Base-by-base conservation (phyloP, 2,113 vertebrate genomes). In the Lepus timidus region DNA sequence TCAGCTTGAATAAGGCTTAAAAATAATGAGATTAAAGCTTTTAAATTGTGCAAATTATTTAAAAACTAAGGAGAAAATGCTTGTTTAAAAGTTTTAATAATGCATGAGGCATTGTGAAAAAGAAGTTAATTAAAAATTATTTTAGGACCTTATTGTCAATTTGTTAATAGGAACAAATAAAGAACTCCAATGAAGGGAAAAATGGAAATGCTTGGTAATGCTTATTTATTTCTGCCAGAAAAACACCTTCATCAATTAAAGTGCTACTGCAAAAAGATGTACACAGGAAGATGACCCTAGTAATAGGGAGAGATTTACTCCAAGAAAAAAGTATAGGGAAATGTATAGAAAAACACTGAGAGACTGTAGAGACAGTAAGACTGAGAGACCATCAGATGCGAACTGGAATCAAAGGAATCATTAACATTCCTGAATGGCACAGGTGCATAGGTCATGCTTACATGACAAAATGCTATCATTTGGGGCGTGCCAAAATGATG, bases 61-160 rank as follows among this genome's bases (percentile, higher is more conserved):
- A 33, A 88, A 27, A 61, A 67, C 93, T 78, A 88, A 9, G 67
- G 39, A 36, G 67, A 51, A 44, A 71, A 58, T n/a, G 16, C 16
- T n/a, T 31, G 68, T 58, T 44, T 22, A 55, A 74, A 85, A 27
- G n/a, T 4, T 74, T 82, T 68, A 85, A 58, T 76, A 81, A 73
- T 78, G 62, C 31, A 71, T 29, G 73, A 58, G 62, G 0, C 84
- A 31, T 88, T 55, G 79, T 44, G 65, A 79, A 76, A 61, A 94
- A 65, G n/a, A 95, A 94, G 82, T 51, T 23, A 83, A 93, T 80
- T 3, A 55, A 84, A 96, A 64, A 29, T 78, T 85, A 88, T 73
- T 61, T 91, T 61, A 25, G 71, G 78, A 25, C 9, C 22, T 1
- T 36, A n/a, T n/a, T 9, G 14, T 25, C 39, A 64, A 65, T 11